Percentiles rank a stretch among this genome's conserved stretches.
Conservation (phyloP, 2,888 invertebrate genomes). For the Antheraea assamensis region DNA sequence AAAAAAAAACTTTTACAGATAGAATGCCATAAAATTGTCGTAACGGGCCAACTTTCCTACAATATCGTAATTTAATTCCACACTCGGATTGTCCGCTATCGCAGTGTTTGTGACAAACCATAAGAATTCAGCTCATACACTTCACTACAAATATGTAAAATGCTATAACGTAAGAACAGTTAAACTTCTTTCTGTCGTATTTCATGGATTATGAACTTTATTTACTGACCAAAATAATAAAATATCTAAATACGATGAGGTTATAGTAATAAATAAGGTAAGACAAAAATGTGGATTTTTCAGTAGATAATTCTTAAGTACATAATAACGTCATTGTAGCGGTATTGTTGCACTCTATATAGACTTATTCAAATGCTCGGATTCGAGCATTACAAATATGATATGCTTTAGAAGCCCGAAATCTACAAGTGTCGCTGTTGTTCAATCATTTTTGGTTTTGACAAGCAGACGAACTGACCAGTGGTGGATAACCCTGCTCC, state of each 20-base stretch:
- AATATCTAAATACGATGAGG: background rate
- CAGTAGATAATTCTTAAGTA: no score
- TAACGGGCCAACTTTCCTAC: slow-evolving; percentile 22
- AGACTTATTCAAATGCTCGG: no score
- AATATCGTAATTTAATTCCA: slow-evolving; percentile 28
- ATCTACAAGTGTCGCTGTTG: no score
- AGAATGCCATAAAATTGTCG: slow-evolving; percentile 7
- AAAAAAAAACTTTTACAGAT: background rate
- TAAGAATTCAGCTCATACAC: background rate
- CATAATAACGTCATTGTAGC: no score
- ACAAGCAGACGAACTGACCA: no score
- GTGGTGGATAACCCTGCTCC: no score
- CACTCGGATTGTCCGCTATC: slow-evolving; percentile 23
- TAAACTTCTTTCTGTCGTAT: background rate
- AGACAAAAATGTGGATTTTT: background rate
- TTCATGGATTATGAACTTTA: background rate
- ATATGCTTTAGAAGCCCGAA: no score
- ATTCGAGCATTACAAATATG: background rate
- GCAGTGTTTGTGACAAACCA: background rate
- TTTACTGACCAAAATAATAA: background rate
- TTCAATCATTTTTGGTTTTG: no score
- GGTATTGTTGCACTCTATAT: no score
- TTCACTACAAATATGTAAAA: background rate
- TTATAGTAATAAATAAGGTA: background rate
- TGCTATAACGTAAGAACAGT: background rate